These are phyloP conservation scores for Archips crataeganus DNA, from an alignment of 2,888 invertebrate species.

Conservation along the genomic window DNA sequence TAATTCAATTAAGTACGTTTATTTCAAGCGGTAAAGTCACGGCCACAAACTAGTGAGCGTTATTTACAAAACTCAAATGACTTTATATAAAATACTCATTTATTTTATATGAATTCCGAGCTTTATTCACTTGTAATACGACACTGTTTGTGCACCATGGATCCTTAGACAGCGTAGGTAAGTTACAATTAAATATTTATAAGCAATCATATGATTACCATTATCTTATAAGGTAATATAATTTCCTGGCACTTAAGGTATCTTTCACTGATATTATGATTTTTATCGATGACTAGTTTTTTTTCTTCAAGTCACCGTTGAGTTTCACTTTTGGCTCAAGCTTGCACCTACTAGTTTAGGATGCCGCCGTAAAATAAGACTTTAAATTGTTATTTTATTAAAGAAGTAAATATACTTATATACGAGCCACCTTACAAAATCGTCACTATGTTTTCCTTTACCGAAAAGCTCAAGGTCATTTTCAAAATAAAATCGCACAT, in stretches of 20 bases:
- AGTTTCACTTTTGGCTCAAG: neutral
- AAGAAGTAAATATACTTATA: too few species aligned
- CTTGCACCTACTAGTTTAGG: neutral
- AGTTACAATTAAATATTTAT: neutral
- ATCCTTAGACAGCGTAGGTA: neutral
- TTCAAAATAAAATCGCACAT: too few species aligned
- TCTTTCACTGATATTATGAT: neutral
- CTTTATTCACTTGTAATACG: neutral
- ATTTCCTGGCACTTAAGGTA: neutral
- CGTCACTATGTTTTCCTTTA: too few species aligned
- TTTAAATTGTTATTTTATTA: too few species aligned
- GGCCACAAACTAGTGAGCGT: too few species aligned
- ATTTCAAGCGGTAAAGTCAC: too few species aligned
- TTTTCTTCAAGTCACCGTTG: neutral
- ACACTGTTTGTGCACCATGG: neutral
- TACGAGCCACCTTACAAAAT: too few species aligned
- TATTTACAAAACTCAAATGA: too few species aligned
- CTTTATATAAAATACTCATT: too few species aligned
- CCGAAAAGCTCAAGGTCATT: too few species aligned
- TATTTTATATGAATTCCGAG: neutral
- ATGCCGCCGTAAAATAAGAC: neutral
- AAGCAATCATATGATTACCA: neutral
- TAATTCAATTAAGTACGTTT: too few species aligned
- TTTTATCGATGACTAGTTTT: neutral
- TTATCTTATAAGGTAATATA: too few species aligned